Evolutionary conservation across 2,797 vertebrate species (phyloP).

Genomic region (Leptodactylus fallax): DNA sequence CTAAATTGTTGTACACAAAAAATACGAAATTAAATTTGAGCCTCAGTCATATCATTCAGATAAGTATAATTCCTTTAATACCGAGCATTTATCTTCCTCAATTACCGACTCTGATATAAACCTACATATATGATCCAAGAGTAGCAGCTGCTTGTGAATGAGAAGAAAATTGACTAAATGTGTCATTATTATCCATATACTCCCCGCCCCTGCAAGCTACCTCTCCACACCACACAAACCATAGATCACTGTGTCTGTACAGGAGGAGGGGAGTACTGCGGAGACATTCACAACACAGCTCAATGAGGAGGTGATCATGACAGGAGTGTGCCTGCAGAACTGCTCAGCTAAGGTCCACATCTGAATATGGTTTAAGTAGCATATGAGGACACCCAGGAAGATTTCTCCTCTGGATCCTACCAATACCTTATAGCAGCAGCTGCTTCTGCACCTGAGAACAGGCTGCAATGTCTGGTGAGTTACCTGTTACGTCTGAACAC

Average conservation of each 20-base stretch:
- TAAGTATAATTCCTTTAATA: too few species aligned
- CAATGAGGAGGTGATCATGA: constrained; percentile 33
- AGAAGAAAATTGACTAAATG: not conserved
- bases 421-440: not conserved
- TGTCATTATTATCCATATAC: constrained; percentile 1
- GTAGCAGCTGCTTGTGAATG: not conserved
- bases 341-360: constrained; percentile 2
- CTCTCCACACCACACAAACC: not conserved
- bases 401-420: not conserved
- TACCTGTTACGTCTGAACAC: not conserved
- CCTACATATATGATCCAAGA: not conserved
- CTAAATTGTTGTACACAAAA: not conserved
- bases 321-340: not conserved
- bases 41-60: too few species aligned
- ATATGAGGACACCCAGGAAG: not conserved
- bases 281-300: not conserved
- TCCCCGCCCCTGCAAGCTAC: constrained; percentile 25
- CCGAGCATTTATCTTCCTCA: too few species aligned
- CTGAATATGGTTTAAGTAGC: not conserved
- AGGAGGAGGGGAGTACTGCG: constrained; percentile 25
- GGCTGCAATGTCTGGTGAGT: constrained; percentile 51
- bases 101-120: not conserved
- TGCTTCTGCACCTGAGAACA: not conserved
- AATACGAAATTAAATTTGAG: not conserved
- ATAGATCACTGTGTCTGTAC: constrained; percentile 32